Conservation (phyloP, 2,113 vertebrate genomes). For the Rhynchomys soricoides region DNA sequence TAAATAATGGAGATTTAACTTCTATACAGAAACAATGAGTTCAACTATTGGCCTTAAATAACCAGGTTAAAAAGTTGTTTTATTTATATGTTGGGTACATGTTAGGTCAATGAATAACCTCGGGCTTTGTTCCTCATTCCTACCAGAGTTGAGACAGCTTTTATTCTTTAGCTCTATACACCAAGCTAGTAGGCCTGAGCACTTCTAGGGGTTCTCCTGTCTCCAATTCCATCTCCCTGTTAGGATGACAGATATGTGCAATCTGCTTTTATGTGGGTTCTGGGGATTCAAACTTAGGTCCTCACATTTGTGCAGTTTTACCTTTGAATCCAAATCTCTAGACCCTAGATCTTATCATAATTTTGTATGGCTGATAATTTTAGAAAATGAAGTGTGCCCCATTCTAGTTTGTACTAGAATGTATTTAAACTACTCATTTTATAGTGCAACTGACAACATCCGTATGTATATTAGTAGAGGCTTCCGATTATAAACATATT, state of each 20-base stretch:
- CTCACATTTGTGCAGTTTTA: not conserved
- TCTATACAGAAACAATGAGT: not conserved
- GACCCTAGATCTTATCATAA: not conserved
- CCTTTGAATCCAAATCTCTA: not conserved
- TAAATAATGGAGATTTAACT: slow-evolving; percentile 4
- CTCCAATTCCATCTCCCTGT: too few species aligned
- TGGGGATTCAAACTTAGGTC: not conserved
- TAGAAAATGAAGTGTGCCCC: not conserved
- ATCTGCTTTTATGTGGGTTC: not conserved
- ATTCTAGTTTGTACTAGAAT: not conserved
- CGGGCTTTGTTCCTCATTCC: not conserved
- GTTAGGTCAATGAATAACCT: too few species aligned
- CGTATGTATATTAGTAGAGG: not conserved
- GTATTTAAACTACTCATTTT: not conserved
- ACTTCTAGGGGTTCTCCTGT: too few species aligned
- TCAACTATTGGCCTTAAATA: not conserved
- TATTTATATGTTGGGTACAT: not conserved
- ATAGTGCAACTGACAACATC: not conserved
- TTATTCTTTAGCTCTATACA: not conserved
- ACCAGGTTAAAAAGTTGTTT: not conserved
- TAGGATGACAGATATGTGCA: not conserved
- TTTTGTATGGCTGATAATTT: not conserved
- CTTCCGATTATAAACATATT: not conserved
- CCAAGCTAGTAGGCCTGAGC: not conserved
- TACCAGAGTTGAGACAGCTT: not conserved